These are phyloP conservation scores for Mormyrus hasselquistii DNA, from an alignment of 2,797 vertebrate genomes.

Conservation along the genomic window DNA sequence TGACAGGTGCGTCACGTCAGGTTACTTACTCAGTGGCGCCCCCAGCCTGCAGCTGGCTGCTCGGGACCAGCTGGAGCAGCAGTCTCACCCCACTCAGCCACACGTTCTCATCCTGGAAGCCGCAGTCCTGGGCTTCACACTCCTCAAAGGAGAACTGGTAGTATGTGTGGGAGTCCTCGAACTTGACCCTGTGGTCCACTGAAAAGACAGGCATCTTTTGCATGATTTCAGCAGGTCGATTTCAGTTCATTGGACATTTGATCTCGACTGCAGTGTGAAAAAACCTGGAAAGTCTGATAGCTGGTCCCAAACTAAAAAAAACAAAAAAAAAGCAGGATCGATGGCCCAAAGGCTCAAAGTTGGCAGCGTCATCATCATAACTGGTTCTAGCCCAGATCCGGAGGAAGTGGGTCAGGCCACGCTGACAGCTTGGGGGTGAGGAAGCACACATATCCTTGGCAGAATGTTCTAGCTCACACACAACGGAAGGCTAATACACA, in stretches of 20 bases:
- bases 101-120: constrained; percentile 67
- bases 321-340: background rate
- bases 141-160: constrained; percentile 80
- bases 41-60: constrained; percentile 49
- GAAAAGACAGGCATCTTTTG: constrained; percentile 26
- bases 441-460: constrained; percentile 1
- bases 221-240: background rate
- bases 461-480: background rate
- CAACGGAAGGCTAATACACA: background rate
- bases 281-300: background rate
- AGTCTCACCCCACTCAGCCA: constrained; percentile 73
- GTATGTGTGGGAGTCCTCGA: constrained; percentile 67
- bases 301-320: background rate
- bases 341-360: background rate
- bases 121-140: constrained; percentile 69
- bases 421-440: background rate
- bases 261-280: background rate
- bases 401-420: background rate
- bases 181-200: constrained; percentile 70
- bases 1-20: background rate
- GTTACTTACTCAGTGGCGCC: constrained; percentile 62
- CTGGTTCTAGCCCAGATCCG: background rate
- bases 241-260: background rate
- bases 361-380: background rate
- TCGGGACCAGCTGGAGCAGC: constrained; percentile 59